Percentiles rank a stretch among this genome's conserved stretches.
phyloP scores from a whole-genome alignment of 2,888 invertebrate genomes.

The Resseliella maxima region DNA sequence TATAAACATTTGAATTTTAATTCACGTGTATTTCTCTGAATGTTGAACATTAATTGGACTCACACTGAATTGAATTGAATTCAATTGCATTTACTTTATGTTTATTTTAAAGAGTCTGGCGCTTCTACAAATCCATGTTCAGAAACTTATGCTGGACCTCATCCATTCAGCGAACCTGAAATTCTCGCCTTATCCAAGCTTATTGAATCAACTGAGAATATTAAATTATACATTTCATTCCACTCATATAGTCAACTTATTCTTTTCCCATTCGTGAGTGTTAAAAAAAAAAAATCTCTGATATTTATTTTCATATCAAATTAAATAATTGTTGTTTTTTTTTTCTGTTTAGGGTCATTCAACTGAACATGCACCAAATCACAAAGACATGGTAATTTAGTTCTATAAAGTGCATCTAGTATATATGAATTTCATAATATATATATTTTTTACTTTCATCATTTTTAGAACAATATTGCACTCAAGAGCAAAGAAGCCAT shows the following conservation, averaged over 20 bases:
- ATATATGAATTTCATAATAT: background rate
- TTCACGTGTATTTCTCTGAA: too few relatives aligned
- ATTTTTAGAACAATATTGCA: slow-evolving; percentile 56
- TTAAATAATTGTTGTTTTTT: too few relatives aligned
- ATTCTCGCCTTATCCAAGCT: slow-evolving; percentile 68
- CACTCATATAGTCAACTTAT: slow-evolving; percentile 75
- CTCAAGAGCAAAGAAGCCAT: slow-evolving; percentile 61
- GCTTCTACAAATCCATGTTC: slow-evolving; percentile 67
- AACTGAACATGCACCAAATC: background rate
- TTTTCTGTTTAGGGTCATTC: background rate
- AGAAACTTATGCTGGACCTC: slow-evolving; percentile 69
- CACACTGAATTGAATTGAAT: too few relatives aligned
- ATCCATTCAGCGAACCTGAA: slow-evolving; percentile 72
- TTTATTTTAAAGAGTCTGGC: slow-evolving; percentile 64
- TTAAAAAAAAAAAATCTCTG: slow-evolving; percentile 58
- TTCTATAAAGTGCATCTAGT: background rate
- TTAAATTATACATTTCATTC: slow-evolving; percentile 72
- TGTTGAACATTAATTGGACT: too few relatives aligned
- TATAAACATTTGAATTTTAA: background rate
- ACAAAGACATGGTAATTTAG: slow-evolving; percentile 8
- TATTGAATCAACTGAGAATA: slow-evolving; percentile 67
- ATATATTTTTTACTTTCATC: too few relatives aligned
- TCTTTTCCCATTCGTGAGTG: slow-evolving; percentile 73
- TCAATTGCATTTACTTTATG: background rate
- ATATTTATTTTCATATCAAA: too few relatives aligned